A percentile compares a stretch with the other conserved stretches of the same genome.
Evolutionary conservation across 2,888 invertebrate genomes (phyloP).

Genomic region (Hylaea fasciaria): DNA sequence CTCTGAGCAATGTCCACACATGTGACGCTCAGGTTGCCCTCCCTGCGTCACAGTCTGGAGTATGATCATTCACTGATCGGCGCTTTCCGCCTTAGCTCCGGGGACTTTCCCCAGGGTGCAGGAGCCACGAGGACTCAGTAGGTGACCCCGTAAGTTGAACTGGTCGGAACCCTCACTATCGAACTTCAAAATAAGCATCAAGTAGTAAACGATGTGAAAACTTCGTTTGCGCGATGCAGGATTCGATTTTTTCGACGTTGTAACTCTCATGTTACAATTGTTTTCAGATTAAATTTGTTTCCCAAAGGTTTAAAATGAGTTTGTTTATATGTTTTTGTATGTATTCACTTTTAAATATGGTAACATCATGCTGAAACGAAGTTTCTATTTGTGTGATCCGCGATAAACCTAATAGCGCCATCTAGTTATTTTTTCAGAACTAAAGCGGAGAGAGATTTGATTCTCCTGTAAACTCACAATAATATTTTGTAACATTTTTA

Average conservation of each 20-base stretch:
- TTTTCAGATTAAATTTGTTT: neutral
- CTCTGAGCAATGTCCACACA: constrained; percentile 79
- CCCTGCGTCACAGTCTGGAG: constrained; percentile 67
- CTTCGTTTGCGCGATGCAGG: constrained; percentile 62
- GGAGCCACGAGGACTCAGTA: constrained; percentile 67
- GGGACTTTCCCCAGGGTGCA: constrained; percentile 84
- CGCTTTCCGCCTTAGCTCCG: constrained; percentile 83
- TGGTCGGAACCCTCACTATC: constrained; percentile 66
- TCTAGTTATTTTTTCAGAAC: constrained; percentile 47
- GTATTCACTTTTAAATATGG: neutral
- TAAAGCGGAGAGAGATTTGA: neutral
- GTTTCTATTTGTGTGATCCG: no score
- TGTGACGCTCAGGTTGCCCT: constrained; percentile 65
- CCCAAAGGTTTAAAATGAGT: neutral
- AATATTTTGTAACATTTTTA: no score
- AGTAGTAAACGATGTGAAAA: constrained; percentile 37
- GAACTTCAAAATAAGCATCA: neutral
- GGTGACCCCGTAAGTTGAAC: constrained; percentile 80
- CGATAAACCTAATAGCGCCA: constrained; percentile 52
- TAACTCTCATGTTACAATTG: neutral
- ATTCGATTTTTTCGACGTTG: neutral
- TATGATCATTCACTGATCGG: constrained; percentile 61
- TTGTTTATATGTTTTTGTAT: neutral
- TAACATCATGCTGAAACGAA: neutral
- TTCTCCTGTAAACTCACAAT: neutral